A percentile compares a stretch with the other conserved stretches of the same genome.
Evolutionary conservation across 1,140 invertebrate species (phyloP).

Genomic region (Polypedilum pembai): DNA sequence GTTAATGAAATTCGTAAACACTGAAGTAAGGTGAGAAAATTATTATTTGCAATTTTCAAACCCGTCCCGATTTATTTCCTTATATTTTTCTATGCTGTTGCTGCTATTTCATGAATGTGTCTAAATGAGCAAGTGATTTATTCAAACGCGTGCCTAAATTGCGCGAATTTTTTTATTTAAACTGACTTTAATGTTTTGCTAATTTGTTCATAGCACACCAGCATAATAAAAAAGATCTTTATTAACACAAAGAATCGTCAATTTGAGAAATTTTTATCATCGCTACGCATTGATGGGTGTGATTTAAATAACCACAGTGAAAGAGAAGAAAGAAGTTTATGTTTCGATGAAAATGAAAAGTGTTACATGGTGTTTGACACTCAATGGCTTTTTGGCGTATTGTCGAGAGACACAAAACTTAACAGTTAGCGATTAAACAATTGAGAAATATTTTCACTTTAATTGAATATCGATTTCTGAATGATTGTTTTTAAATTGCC

Average conservation of each 20-base stretch:
- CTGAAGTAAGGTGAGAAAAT: not conserved
- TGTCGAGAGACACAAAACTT: not conserved
- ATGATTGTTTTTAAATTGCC: not conserved
- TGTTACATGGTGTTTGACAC: slow-evolving; percentile 8
- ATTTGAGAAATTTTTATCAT: not conserved
- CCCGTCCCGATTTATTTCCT: not conserved
- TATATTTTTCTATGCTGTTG: not conserved
- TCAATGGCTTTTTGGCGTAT: not conserved
- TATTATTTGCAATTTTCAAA: not conserved
- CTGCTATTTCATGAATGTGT: not conserved
- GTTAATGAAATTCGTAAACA: slow-evolving; percentile 23
- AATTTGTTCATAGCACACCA: too few species aligned
- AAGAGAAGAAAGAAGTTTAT: not conserved
- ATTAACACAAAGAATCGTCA: slow-evolving; percentile 3
- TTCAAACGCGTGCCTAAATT: not conserved
- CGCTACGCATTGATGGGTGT: not conserved
- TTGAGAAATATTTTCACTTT: slow-evolving; percentile 6
- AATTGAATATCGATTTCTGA: not conserved
- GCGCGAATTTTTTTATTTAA: not conserved
- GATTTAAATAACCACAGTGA: not conserved
- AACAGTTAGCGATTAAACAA: slow-evolving; percentile 1
- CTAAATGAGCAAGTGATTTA: not conserved
- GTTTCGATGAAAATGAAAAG: slow-evolving; percentile 15
- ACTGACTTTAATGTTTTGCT: too few species aligned
- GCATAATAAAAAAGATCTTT: too few species aligned